phyloP scores from a whole-genome alignment of 2,113 vertebrate species.

The Lophius piscatorius region DNA sequence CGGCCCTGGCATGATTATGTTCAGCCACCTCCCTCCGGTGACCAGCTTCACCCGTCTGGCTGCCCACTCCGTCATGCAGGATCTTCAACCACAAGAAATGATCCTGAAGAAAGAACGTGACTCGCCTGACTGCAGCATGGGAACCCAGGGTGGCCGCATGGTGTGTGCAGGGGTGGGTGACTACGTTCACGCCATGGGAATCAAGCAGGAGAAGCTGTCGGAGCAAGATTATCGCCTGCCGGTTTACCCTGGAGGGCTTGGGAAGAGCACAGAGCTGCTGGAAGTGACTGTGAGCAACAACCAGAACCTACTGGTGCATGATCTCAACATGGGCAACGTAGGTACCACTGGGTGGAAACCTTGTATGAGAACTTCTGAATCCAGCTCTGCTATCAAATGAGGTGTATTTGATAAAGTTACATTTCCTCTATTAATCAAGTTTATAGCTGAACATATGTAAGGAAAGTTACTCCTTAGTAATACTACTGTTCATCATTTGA shows the following conservation, averaged over 20 bases:
- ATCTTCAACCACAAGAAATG: slow-evolving; percentile 86
- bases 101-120: slow-evolving; percentile 94
- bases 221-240: slow-evolving; percentile 89
- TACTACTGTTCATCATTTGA: no score
- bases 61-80: slow-evolving; percentile 86
- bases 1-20: slow-evolving; percentile 93
- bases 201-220: slow-evolving; percentile 94
- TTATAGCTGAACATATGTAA: no score
- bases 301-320: slow-evolving; percentile 87
- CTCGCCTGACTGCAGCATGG: slow-evolving; percentile 84
- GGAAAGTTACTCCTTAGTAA: no score
- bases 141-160: slow-evolving; percentile 45
- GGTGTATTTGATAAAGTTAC: not conserved
- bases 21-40: slow-evolving; percentile 96
- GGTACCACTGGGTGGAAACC: slow-evolving; percentile 40
- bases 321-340: slow-evolving; percentile 85
- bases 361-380: not conserved
- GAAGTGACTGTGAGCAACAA: slow-evolving; percentile 82
- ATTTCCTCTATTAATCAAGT: not conserved
- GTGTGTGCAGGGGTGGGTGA: slow-evolving; percentile 59
- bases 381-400: not conserved
- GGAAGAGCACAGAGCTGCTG: slow-evolving; percentile 80
- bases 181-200: slow-evolving; percentile 89
- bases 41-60: slow-evolving; percentile 95
- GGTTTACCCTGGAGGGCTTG: slow-evolving; percentile 79